Evolutionary conservation across 2,113 vertebrate genomes (phyloP).

Genomic region (Geococcyx californianus): DNA sequence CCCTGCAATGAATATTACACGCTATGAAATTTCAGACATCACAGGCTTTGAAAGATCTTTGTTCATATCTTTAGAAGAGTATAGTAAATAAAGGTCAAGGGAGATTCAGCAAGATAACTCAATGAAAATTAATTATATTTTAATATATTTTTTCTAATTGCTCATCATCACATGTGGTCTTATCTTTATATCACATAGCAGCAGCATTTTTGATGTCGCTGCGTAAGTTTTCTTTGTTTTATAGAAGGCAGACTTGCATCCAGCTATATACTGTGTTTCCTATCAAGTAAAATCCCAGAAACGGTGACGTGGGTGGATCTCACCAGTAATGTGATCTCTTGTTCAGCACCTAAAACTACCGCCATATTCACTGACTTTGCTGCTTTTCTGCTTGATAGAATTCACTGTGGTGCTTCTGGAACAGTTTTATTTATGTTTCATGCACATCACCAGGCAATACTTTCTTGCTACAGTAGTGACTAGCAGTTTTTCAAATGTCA

Average conservation of each 20-base stretch:
- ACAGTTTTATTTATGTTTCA: constrained; percentile 24
- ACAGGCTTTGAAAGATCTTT: background rate
- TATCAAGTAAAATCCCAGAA: background rate
- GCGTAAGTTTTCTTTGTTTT: background rate
- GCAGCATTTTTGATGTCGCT: background rate
- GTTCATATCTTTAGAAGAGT: background rate
- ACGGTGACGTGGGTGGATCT: background rate
- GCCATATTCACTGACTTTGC: background rate
- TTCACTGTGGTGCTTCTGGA: background rate
- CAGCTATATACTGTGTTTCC: background rate
- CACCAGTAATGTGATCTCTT: background rate
- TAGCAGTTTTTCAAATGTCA: constrained; percentile 32
- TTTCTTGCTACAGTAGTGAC: background rate
- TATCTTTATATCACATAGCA: background rate
- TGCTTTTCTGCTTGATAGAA: background rate
- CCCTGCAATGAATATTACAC: background rate
- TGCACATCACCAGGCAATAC: background rate
- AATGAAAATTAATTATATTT: background rate
- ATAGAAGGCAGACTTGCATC: background rate
- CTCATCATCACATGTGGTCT: background rate
- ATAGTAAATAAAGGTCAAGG: background rate
- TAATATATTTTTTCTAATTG: background rate
- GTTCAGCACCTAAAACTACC: background rate
- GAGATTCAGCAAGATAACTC: background rate
- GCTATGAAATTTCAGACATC: background rate